These are phyloP conservation scores for Tinamus major DNA, from an alignment of 2,797 vertebrate species.

Conservation along the genomic window DNA sequence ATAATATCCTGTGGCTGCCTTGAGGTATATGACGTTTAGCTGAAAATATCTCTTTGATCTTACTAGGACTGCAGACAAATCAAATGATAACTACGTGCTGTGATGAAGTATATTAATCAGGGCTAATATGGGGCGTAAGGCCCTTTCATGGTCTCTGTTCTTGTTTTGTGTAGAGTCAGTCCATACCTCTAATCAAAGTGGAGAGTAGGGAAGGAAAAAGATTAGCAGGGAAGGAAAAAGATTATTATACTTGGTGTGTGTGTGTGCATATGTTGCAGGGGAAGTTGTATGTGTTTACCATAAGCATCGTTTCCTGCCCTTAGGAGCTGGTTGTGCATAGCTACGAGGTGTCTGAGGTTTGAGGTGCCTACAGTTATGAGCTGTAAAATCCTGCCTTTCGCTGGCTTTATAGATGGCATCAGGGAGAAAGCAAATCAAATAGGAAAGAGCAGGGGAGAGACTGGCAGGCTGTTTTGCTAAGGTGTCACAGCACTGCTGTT, in stretches of 20 bases:
- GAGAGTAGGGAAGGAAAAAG: background rate
- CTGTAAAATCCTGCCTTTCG: background rate
- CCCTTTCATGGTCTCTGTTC: background rate
- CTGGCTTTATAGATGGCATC: background rate
- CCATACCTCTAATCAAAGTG: background rate
- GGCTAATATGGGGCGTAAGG: background rate
- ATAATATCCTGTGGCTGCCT: background rate
- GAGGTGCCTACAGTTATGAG: background rate
- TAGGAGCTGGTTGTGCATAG: accelerated
- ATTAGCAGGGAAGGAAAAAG: background rate
- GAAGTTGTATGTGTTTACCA: background rate
- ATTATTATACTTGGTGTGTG: background rate
- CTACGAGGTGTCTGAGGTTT: background rate
- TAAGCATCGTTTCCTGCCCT: background rate
- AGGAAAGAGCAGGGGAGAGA: background rate
- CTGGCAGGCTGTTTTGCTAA: background rate
- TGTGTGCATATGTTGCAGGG: background rate
- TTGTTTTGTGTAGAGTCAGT: background rate
- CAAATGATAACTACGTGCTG: accelerated
- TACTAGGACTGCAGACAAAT: background rate
- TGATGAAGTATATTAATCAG: too few relatives aligned
- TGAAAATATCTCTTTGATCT: background rate
- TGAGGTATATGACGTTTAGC: background rate
- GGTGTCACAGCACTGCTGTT: background rate
- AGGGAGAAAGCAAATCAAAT: background rate